These are phyloP conservation scores for Oxyruncus cristatus DNA, from an alignment of 2,113 vertebrate species.

Conservation along the genomic window DNA sequence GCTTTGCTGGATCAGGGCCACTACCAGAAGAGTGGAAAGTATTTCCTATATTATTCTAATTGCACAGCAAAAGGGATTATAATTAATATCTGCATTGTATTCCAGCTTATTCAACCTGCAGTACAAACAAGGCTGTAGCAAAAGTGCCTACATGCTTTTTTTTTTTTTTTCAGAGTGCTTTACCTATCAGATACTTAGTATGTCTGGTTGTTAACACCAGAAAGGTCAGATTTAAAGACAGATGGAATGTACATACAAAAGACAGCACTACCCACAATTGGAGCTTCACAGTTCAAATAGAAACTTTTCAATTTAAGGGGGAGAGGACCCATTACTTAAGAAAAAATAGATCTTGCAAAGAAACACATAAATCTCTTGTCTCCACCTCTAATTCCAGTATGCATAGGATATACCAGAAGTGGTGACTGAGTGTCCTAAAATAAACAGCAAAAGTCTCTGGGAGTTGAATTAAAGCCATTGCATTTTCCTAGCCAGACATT, in stretches of 20 bases:
- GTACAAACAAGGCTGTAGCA: background rate
- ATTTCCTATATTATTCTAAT: background rate
- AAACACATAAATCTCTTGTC: background rate
- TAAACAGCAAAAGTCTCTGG: background rate
- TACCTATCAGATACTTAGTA: background rate
- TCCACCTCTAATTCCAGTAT: background rate
- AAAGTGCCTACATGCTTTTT: background rate
- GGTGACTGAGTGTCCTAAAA: background rate
- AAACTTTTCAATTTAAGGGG: background rate
- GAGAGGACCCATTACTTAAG: background rate
- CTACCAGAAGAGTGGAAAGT: background rate
- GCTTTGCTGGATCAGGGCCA: background rate
- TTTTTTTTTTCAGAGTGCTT: background rate
- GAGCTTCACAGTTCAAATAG: background rate
- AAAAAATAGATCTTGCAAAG: background rate
- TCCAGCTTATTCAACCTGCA: background rate
- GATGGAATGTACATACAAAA: background rate
- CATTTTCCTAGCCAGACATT: background rate
- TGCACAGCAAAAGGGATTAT: background rate
- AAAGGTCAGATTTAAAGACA: background rate
- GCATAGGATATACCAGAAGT: background rate
- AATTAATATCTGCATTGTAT: background rate
- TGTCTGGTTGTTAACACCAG: background rate
- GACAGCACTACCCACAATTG: background rate
- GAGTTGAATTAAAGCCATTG: background rate